These are phyloP conservation scores for Accipiter superciliosus DNA, from an alignment of 2,797 vertebrate species.

Conservation along the genomic window DNA sequence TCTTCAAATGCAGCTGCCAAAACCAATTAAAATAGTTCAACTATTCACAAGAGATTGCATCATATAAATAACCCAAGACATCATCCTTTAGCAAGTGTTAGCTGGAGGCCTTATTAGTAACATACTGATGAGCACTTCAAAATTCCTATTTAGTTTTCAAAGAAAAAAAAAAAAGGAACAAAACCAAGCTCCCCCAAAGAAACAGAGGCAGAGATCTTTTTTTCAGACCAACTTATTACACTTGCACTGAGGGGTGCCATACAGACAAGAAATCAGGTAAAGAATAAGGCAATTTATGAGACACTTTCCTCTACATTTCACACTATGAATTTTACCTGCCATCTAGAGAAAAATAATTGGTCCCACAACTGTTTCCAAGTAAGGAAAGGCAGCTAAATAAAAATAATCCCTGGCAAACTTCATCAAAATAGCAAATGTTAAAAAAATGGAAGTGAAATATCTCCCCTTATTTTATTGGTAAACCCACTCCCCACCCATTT, in stretches of 20 bases:
- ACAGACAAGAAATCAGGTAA: background rate
- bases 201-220: background rate
- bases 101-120: background rate
- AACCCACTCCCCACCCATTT: background rate
- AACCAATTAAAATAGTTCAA: background rate
- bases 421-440: background rate
- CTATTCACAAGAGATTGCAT: background rate
- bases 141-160: background rate
- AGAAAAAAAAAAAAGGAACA: background rate
- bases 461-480: background rate
- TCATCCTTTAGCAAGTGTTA: background rate
- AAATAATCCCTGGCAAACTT: background rate
- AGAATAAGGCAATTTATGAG: background rate
- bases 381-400: background rate
- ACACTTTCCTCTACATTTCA: background rate
- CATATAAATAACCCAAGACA: background rate
- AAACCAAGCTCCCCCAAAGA: background rate
- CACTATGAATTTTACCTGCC: background rate
- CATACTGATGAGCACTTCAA: background rate
- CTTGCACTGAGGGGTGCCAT: background rate
- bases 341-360: background rate
- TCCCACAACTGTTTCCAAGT: background rate
- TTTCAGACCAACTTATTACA: background rate
- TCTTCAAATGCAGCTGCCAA: background rate
- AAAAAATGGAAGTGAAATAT: background rate